A percentile compares a stretch with the other conserved stretches of the same genome.
Conservation (phyloP, 2,113 vertebrate species). For the Alethe castanea region DNA sequence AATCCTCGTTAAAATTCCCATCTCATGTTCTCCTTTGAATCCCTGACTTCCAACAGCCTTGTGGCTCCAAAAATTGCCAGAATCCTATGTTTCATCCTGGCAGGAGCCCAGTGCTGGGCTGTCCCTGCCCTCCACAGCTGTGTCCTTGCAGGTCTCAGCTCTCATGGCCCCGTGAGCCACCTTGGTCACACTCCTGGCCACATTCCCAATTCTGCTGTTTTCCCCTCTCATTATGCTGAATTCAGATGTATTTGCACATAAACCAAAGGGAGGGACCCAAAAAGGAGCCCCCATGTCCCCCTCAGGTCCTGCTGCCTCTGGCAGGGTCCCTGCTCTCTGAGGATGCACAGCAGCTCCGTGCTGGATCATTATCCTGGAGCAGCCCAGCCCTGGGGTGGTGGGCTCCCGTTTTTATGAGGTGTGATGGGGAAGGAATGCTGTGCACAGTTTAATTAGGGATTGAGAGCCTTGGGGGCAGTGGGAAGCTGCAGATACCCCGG, state of each 20-base stretch:
- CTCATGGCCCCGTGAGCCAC: fast-evolving
- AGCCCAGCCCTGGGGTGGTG: neutral
- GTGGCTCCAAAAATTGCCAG: fast-evolving
- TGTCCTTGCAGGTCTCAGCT: neutral
- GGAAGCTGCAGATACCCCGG: neutral
- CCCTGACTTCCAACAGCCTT: neutral
- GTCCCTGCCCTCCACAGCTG: neutral
- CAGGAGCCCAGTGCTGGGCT: neutral
- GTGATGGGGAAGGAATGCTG: constrained; percentile 53
- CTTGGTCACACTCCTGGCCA: fast-evolving
- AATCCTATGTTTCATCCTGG: neutral
- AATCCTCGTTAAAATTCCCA: neutral
- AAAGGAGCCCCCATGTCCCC: neutral
- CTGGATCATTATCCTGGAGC: neutral
- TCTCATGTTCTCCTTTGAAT: neutral
- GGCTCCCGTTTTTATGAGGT: constrained; percentile 26
- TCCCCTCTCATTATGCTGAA: neutral
- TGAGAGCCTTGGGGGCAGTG: neutral
- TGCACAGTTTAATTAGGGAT: constrained; percentile 46
- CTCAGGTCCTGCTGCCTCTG: neutral
- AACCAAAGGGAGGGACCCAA: neutral
- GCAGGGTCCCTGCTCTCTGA: neutral
- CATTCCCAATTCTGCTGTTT: neutral
- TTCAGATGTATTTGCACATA: neutral
- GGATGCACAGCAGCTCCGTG: neutral